Percentiles rank a stretch among this genome's conserved stretches.
Evolutionary conservation across 1,140 invertebrate species (phyloP).

Genomic region (Branchinecta lynchi): DNA sequence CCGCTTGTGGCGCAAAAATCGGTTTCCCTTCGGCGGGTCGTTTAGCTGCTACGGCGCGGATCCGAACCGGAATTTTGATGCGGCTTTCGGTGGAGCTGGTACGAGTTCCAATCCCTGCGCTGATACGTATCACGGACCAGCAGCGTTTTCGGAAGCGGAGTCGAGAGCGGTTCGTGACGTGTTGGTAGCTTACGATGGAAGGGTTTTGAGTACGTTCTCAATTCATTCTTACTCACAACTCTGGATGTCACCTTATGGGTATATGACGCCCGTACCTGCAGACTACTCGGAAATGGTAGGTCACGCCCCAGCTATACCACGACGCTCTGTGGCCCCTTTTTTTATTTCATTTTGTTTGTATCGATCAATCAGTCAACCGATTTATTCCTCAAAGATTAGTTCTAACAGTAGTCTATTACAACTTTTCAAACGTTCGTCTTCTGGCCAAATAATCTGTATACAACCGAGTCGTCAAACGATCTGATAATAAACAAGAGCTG

Average conservation of each 20-base stretch:
- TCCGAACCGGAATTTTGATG: slow-evolving; percentile 63
- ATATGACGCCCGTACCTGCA: slow-evolving; percentile 40
- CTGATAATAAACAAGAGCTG: no score
- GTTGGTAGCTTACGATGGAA: slow-evolving; percentile 33
- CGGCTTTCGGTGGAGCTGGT: slow-evolving; percentile 40
- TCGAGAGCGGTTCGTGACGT: slow-evolving; percentile 46
- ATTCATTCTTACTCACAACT: slow-evolving; percentile 81
- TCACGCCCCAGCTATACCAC: not conserved
- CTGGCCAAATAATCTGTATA: no score
- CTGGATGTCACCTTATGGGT: slow-evolving; percentile 69
- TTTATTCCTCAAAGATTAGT: no score
- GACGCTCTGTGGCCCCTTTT: no score
- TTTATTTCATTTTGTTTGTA: no score
- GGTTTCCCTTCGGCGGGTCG: slow-evolving; percentile 29
- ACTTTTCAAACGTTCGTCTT: no score
- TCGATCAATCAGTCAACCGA: no score
- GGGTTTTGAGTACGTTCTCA: slow-evolving; percentile 46
- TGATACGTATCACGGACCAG: slow-evolving; percentile 69
- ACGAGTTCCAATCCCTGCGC: slow-evolving; percentile 71
- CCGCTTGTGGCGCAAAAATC: slow-evolving; percentile 59
- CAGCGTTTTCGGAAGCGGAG: slow-evolving; percentile 82
- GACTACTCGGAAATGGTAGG: slow-evolving; percentile 29
- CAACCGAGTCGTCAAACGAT: no score
- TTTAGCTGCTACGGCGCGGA: slow-evolving; percentile 44
- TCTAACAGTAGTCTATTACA: no score